phyloP scores from a whole-genome alignment of 2,113 vertebrate genomes.

The Sylvia atricapilla region DNA sequence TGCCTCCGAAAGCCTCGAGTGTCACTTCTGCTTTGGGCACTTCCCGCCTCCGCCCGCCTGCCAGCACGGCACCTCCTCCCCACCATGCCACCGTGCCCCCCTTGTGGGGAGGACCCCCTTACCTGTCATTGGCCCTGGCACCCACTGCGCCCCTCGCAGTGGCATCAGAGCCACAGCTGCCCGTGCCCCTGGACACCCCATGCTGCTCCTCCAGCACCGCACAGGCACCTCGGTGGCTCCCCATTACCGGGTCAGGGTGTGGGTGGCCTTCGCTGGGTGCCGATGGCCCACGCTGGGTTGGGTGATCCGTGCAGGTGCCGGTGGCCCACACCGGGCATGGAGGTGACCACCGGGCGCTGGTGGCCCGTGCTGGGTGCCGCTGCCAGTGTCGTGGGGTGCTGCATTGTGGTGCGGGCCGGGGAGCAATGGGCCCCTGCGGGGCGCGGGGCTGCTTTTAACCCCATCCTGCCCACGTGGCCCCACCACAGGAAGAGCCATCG shows the following conservation, averaged over 20 bases:
- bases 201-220: fast-evolving
- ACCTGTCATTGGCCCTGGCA: background rate
- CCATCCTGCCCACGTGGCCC: constrained; percentile 60
- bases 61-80: fast-evolving
- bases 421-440: background rate
- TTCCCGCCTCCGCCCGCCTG: background rate
- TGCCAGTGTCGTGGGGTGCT: background rate
- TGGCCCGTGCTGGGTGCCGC: fast-evolving
- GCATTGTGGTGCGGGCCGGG: background rate
- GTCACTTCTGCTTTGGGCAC: constrained; percentile 35
- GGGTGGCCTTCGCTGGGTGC: background rate
- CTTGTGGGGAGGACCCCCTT: background rate
- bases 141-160: fast-evolving
- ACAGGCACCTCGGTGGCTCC: fast-evolving
- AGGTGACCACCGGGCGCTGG: background rate
- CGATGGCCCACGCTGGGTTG: fast-evolving
- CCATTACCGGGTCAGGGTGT: background rate
- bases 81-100: fast-evolving
- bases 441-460: constrained; percentile 46
- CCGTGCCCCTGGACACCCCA: background rate
- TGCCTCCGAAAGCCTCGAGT: background rate
- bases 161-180: fast-evolving
- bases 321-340: fast-evolving
- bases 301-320: fast-evolving
- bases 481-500: constrained; percentile 58